Base-by-base conservation (phyloP, 2,797 vertebrate species). In the Acipenser transmontanus region DNA sequence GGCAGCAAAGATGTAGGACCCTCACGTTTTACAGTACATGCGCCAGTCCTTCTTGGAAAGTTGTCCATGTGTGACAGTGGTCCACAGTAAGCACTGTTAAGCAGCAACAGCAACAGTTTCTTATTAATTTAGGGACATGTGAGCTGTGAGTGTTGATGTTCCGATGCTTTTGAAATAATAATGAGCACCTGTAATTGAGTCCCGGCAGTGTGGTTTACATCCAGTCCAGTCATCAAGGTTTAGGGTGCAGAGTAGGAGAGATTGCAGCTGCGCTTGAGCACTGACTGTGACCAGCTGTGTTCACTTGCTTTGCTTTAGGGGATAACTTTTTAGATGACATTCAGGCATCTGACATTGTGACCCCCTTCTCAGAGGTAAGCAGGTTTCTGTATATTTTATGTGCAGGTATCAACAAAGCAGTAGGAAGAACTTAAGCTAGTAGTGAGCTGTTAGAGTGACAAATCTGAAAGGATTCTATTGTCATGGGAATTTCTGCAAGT, bases 101-200 rank as follows among this genome's bases (percentile, higher is more conserved):
- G 77, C 77, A 13, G 8, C 59, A 65, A 48, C 60, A 61, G 63
- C 62, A 5, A 4, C 76, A 71, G 73, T 87, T 73, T 85, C 78
- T 88, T 85, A 81, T 86, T 87, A 71, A 87, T 87, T 85, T 61
- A 4, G 47, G 78, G 85, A 89, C 86, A 91, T 78, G 76, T 73
- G 85, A 91, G 85, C 89, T 88, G 85, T 88, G 83, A 82, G 76
- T 79, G 77, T 73, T 70, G 78, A 77, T 87, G 87, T 88, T 87
- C 79, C 76, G 54, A 75, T 79, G 71, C 75, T 81, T 79, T 76
- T 89, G 79, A 88, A 91, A 90, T 87, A 89, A 81, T 90, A 83
- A 89, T 87, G 86, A 87, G 84, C 67, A 77, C 77, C 69, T 73
- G 82, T 85, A 86, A 87, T 80, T 1, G 81, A 81, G 81, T 78